A percentile compares a stretch with the other conserved stretches of the same genome.
These are phyloP conservation scores for Zelleria hepariella DNA, from an alignment of 2,888 invertebrate species.

Conservation along the genomic window DNA sequence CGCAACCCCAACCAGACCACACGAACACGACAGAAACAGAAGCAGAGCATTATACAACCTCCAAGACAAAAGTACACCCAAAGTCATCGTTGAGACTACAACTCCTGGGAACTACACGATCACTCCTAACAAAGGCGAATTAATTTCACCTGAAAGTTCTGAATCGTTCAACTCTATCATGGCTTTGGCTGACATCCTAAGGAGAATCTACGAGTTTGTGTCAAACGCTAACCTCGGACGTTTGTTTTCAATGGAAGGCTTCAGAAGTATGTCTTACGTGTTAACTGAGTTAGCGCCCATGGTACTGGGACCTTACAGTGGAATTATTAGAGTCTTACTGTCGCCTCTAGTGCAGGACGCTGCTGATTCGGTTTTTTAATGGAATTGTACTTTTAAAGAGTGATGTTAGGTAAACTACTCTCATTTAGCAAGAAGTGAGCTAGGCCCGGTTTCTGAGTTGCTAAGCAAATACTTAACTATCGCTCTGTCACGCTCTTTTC, in stretches of 20 bases:
- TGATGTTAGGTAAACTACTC: too few species aligned
- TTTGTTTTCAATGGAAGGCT: constrained; percentile 2
- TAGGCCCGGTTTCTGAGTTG: too few species aligned
- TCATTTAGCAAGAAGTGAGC: too few species aligned
- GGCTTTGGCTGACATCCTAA: constrained; percentile 10
- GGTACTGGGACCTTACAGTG: constrained; percentile 13
- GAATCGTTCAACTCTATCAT: not conserved
- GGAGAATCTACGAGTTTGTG: not conserved
- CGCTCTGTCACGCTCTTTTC: too few species aligned
- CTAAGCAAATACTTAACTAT: too few species aligned
- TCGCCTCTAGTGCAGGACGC: constrained; percentile 12
- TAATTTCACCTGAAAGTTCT: not conserved
- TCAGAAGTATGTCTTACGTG: constrained; percentile 10
- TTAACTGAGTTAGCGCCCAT: constrained; percentile 10
- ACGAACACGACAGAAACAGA: not conserved
- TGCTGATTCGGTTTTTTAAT: constrained; percentile 7
- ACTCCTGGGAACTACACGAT: not conserved
- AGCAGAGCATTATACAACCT: not conserved
- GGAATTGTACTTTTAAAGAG: not conserved
- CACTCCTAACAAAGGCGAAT: not conserved
- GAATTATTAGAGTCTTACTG: constrained; percentile 9
- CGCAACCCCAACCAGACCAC: not conserved
- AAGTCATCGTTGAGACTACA: not conserved
- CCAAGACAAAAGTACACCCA: not conserved
- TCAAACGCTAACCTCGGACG: constrained; percentile 2